phyloP scores from a whole-genome alignment of 2,113 vertebrate genomes.

The Nothocercus nigrocapillus region DNA sequence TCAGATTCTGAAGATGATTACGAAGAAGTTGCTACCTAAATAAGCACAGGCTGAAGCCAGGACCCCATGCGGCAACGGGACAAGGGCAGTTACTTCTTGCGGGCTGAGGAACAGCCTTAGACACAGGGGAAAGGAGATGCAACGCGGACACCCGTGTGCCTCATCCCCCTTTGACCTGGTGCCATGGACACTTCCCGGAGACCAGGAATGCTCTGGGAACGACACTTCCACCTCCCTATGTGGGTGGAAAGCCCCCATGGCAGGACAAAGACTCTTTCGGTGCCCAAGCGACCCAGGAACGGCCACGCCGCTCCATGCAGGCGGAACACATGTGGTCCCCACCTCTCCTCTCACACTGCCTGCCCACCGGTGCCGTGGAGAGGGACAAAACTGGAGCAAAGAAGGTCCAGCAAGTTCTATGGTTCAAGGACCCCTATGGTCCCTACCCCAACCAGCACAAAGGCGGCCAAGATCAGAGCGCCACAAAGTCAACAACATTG shows the following conservation, averaged over 20 bases:
- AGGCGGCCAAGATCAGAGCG: conserved; percentile 10
- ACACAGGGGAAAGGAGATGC: background rate
- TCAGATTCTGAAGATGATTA: too few relatives aligned
- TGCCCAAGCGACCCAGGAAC: background rate
- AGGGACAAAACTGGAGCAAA: background rate
- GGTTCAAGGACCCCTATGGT: background rate
- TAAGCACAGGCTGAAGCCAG: background rate
- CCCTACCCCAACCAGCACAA: background rate
- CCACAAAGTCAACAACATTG: conserved; percentile 5
- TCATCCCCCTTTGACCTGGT: background rate
- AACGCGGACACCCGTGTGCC: fast-evolving
- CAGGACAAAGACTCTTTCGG: background rate
- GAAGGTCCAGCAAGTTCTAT: background rate
- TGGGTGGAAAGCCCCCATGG: background rate
- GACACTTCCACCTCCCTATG: background rate
- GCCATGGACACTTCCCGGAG: fast-evolving
- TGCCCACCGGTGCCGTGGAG: background rate
- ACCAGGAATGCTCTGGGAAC: background rate
- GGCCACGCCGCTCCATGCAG: too few relatives aligned
- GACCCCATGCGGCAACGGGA: background rate
- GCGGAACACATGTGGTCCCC: fast-evolving
- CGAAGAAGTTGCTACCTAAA: background rate
- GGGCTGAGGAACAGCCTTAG: background rate
- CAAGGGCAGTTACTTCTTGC: background rate
- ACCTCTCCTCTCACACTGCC: background rate